These are phyloP conservation scores for Speoplatyrhinus poulsoni DNA, from an alignment of 2,113 vertebrate species.

Conservation along the genomic window DNA sequence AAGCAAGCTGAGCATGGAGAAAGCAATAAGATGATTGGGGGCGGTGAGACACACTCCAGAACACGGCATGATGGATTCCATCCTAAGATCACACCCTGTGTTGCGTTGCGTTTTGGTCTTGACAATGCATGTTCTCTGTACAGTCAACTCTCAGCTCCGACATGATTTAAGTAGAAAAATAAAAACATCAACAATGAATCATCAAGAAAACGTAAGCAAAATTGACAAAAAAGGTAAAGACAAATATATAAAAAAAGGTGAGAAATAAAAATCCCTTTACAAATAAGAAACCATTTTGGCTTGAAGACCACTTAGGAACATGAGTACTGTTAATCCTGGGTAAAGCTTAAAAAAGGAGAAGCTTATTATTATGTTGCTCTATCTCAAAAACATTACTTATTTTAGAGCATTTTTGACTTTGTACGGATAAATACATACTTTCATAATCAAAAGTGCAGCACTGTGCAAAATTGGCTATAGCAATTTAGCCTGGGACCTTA, in stretches of 20 bases:
- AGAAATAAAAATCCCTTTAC: constrained; percentile 60
- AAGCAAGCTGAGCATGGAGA: constrained; percentile 58
- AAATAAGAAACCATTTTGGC: constrained; percentile 71
- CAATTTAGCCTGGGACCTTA: constrained; percentile 94
- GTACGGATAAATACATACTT: constrained; percentile 79
- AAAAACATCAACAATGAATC: constrained; percentile 31
- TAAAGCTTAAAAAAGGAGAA: constrained; percentile 53
- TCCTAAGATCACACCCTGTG: constrained; percentile 68
- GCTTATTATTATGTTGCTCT: constrained; percentile 37
- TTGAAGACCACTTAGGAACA: constrained; percentile 70
- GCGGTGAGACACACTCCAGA: constrained; percentile 26
- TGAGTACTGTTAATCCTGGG: constrained; percentile 47
- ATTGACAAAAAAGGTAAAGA: constrained; percentile 29
- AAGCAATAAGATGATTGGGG: constrained; percentile 39
- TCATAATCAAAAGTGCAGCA: constrained; percentile 90
- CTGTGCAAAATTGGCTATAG: constrained; percentile 93
- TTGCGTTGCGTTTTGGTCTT: constrained; percentile 68
- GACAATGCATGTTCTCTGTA: constrained; percentile 51
- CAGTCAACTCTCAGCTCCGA: constrained; percentile 37
- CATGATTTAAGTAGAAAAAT: constrained; percentile 45
- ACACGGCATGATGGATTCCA: constrained; percentile 69
- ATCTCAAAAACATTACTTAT: constrained; percentile 38
- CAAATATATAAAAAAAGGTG: constrained; percentile 1
- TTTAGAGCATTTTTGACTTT: constrained; percentile 41
- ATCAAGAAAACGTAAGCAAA: constrained; percentile 48